These are phyloP conservation scores for Trichoplusia ni DNA, from an alignment of 1,140 invertebrate genomes.

Conservation along the genomic window DNA sequence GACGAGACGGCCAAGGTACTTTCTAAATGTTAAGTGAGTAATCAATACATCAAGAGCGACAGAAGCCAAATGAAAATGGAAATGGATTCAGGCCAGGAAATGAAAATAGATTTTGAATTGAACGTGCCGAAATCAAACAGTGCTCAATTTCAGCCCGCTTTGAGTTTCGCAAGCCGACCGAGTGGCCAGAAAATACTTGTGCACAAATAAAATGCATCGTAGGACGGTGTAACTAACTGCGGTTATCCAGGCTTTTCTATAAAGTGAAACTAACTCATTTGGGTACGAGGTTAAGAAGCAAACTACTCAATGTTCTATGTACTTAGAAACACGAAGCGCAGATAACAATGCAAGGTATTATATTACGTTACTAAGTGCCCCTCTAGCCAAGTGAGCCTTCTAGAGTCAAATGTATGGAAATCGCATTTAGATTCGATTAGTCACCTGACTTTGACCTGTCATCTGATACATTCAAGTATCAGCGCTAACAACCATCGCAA, in stretches of 20 bases:
- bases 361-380: no score
- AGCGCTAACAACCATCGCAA: no score
- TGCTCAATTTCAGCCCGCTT: conserved; percentile 21
- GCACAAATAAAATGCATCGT: conserved; percentile 20
- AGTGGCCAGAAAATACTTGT: conserved; percentile 4
- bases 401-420: no score
- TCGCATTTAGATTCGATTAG: no score
- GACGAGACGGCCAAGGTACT: conserved; percentile 20
- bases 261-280: conserved; percentile 14
- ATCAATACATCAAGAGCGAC: conserved; percentile 38
- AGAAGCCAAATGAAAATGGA: conserved; percentile 38
- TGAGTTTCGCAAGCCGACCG: conserved; percentile 9
- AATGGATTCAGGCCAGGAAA: conserved; percentile 36
- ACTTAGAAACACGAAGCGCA: no score
- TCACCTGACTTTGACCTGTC: no score
- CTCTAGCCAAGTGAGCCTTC: no score
- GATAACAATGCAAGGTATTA: no score
- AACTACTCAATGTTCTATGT: no score
- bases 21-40: conserved; percentile 33
- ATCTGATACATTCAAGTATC: no score
- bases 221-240: background rate
- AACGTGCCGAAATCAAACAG: conserved; percentile 39
- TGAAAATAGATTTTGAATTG: conserved; percentile 40
- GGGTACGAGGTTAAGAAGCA: no score
- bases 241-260: conserved; percentile 17